Base-by-base conservation (phyloP, 2,797 vertebrate genomes). In the Scolopax rusticola region DNA sequence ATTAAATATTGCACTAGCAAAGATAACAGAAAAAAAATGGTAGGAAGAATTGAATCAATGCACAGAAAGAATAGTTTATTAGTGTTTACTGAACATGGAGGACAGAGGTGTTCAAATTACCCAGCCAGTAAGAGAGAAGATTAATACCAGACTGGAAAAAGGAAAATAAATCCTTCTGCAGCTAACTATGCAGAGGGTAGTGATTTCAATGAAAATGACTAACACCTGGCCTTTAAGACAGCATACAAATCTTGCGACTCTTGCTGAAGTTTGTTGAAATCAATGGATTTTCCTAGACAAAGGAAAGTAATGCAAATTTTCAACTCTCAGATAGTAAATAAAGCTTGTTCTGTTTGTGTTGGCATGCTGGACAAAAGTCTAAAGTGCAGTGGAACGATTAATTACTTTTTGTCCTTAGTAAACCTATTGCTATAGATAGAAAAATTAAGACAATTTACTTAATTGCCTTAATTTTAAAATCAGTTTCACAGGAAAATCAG, bases 341-440 rank as follows among this genome's bases (percentile, higher is more conserved):
- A 65, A 82, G 3, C 2, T 53, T 48, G 2, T 40, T 70, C 28
- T 71, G 14, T 45, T 63, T 57, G 21, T 11, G 7, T 8, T 50
- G 50, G 13, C 16, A 36, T 60, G 25, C 8, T 30, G 60, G 27
- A 51, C 17, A 65, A 68, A 81, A 78, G 40, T 56, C 48, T 63
- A 19, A 56, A 47, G 2, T 0, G 0, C 3, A 11, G 8, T 50
- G 9, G 3, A 4, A 7, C 43, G 6, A 82, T 90, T 63, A 64
- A 64, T 64, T 43, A 40, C 25, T 7, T 43, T 73, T 59, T 48
- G 4, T 20, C 6, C 5, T 68, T 64, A 63, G 11, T 67, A 59
- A 54, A 59, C 7, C 8, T 51, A 8, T 28, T 85, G 36, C 82
- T 71, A 69, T 12, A 45, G 28, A 51, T 36, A 12, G 33, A 38